These are phyloP conservation scores for Misgurnus anguillicaudatus DNA, from an alignment of 2,113 vertebrate genomes.

Conservation along the genomic window DNA sequence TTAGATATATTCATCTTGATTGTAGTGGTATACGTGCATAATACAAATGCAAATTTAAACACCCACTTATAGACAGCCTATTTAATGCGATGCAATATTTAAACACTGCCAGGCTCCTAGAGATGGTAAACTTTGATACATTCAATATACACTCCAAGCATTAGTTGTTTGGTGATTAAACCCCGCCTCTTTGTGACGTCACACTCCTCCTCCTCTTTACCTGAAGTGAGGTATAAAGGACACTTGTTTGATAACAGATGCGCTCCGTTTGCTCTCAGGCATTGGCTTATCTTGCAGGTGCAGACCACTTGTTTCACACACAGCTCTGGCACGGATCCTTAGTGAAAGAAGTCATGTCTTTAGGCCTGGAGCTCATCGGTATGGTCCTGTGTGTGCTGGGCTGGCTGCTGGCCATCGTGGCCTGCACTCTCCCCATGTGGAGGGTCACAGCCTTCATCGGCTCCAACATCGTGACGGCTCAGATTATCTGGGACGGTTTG, in stretches of 20 bases:
- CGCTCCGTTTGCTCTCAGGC: slow-evolving; percentile 35
- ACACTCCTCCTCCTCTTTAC: slow-evolving; percentile 70
- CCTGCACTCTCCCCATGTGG: slow-evolving; percentile 77
- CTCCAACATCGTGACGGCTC: slow-evolving; percentile 77
- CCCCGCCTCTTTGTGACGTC: slow-evolving; percentile 65
- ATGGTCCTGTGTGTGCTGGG: slow-evolving; percentile 73
- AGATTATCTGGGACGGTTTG: slow-evolving; percentile 78
- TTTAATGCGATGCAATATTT: no score
- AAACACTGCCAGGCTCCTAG: not conserved
- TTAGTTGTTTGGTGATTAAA: slow-evolving; percentile 36
- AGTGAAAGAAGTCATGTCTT: slow-evolving; percentile 64
- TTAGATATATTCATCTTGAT: no score
- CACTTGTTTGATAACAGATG: slow-evolving; percentile 49
- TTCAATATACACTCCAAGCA: not conserved
- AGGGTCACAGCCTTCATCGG: slow-evolving; percentile 77
- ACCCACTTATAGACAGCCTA: no score
- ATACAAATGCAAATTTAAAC: no score
- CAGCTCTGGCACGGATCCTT: slow-evolving; percentile 21
- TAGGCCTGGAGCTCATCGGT: slow-evolving; percentile 74
- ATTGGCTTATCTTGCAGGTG: slow-evolving; percentile 29
- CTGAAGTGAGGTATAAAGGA: slow-evolving; percentile 71
- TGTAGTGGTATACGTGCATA: no score
- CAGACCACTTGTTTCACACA: not conserved
- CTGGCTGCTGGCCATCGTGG: slow-evolving; percentile 75
- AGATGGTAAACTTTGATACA: not conserved